Evolutionary conservation across 2,113 vertebrate species (phyloP).

Genomic region (Zootoca vivipara): DNA sequence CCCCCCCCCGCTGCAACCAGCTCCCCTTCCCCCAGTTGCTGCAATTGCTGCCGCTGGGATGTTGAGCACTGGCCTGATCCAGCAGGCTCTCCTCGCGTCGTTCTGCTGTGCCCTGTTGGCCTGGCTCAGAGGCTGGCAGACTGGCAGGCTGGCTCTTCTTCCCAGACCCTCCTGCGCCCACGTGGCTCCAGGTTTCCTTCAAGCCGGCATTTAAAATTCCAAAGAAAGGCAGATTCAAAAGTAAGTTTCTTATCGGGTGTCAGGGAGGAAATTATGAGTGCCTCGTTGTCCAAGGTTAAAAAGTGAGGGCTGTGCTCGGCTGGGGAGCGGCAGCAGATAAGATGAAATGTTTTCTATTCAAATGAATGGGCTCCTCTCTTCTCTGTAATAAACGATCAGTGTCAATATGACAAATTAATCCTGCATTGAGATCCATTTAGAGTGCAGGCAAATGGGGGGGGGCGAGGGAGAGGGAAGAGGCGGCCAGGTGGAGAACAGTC

Average conservation of each 20-base stretch:
- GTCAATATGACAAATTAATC: constrained; percentile 77
- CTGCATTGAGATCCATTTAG: constrained; percentile 52
- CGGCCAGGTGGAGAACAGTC: background rate
- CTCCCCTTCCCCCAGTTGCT: too few species aligned
- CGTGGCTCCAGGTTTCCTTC: constrained; percentile 52
- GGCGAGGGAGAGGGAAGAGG: fast-evolving
- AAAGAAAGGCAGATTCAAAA: constrained; percentile 61
- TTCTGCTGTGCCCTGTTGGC: background rate
- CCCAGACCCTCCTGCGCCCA: background rate
- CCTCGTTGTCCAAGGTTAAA: constrained; percentile 74
- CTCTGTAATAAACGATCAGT: constrained; percentile 72
- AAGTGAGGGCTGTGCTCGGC: constrained; percentile 66
- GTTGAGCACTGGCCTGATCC: too few species aligned
- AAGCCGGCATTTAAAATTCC: constrained; percentile 65
- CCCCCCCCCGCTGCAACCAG: too few species aligned
- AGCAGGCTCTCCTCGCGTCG: too few species aligned
- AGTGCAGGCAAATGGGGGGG: fast-evolving
- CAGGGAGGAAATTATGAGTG: constrained; percentile 68
- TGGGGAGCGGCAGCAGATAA: constrained; percentile 73
- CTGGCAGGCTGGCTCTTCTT: background rate
- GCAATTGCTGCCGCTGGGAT: too few species aligned
- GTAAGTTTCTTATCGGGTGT: constrained; percentile 72
- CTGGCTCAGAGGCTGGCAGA: background rate
- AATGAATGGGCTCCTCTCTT: constrained; percentile 73
- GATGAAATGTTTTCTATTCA: constrained; percentile 71